A percentile compares a stretch with the other conserved stretches of the same genome.
Evolutionary conservation across 2,888 invertebrate species (phyloP).

Genomic region (Salpingus planirostris): DNA sequence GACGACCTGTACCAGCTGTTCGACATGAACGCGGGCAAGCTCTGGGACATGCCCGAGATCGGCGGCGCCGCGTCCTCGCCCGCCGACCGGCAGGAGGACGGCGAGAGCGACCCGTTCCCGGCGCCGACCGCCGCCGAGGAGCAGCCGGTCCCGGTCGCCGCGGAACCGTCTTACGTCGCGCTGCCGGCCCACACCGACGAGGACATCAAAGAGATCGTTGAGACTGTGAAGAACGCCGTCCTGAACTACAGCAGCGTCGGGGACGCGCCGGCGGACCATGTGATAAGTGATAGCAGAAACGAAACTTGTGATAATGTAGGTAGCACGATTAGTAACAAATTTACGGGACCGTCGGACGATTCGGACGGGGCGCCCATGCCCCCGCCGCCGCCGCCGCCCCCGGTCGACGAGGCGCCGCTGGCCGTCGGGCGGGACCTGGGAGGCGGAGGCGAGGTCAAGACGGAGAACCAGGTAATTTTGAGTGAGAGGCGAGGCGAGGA

Average conservation of each 20-base stretch:
- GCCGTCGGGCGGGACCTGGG: no score
- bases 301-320: slow-evolving; percentile 19
- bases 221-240: slow-evolving; percentile 23
- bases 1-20: no score
- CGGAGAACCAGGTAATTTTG: slow-evolving; percentile 19
- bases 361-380: no score
- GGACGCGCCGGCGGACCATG: slow-evolving; percentile 14
- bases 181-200: slow-evolving; percentile 15
- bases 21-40: no score
- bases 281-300: slow-evolving; percentile 17
- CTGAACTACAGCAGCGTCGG: slow-evolving; percentile 15
- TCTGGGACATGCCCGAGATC: not conserved
- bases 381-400: no score
- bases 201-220: slow-evolving; percentile 23
- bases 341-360: no score
- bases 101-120: slow-evolving; percentile 3
- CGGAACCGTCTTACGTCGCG: no score
- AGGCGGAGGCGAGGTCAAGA: not conserved
- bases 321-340: slow-evolving; percentile 9
- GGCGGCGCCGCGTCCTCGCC: no score
- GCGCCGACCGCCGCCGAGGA: slow-evolving; percentile 1
- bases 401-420: no score
- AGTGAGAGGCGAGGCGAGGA: slow-evolving; percentile 23
- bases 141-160: no score
- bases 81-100: not conserved